Evolutionary conservation across 2,888 invertebrate genomes (phyloP).

Genomic region (Drosophila meridionalis): DNA sequence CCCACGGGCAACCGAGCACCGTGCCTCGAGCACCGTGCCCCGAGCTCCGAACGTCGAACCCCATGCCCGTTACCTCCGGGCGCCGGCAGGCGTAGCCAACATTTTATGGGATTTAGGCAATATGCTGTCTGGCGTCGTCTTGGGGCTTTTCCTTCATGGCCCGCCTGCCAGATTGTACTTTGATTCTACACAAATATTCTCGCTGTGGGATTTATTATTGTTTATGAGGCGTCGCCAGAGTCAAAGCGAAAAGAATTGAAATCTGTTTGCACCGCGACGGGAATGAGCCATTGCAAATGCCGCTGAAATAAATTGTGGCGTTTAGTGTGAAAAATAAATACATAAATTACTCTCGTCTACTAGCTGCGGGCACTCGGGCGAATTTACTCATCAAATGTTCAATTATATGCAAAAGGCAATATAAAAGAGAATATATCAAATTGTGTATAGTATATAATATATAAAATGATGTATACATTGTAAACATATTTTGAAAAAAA

Average conservation of each 20-base stretch:
- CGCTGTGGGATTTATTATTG: conserved; percentile 70
- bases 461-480: too few species aligned
- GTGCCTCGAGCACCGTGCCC: background rate
- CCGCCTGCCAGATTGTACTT: conserved; percentile 25
- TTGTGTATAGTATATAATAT: too few species aligned
- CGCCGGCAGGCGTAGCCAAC: conserved; percentile 50
- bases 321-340: conserved; percentile 74
- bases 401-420: background rate
- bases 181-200: conserved; percentile 41
- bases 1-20: conserved; percentile 19
- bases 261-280: conserved; percentile 54
- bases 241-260: conserved; percentile 71
- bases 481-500: too few species aligned
- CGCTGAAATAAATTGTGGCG: conserved; percentile 74
- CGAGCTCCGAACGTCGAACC: background rate
- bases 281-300: conserved; percentile 62
- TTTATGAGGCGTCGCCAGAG: conserved; percentile 76
- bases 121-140: conserved; percentile 47
- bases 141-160: conserved; percentile 54
- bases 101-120: conserved; percentile 66
- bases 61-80: background rate
- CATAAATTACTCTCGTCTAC: conserved; percentile 61
- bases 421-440: background rate
- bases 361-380: conserved; percentile 8
- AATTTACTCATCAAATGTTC: conserved; percentile 18